Conservation (phyloP, 1,140 invertebrate species). For the Heliconius hewitsoni region DNA sequence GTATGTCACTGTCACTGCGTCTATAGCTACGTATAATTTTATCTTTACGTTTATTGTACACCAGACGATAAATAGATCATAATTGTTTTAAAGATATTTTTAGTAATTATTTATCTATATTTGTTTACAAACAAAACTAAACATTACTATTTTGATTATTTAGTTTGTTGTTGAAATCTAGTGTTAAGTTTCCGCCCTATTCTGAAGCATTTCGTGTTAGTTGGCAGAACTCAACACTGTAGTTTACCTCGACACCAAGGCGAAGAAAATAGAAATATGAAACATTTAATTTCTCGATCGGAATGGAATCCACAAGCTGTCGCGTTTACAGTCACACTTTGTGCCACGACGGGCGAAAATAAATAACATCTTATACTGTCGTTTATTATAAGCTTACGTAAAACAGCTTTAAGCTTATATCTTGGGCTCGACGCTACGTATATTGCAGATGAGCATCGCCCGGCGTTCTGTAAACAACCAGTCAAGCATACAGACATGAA, state of each 20-base stretch:
- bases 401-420: conserved; percentile 1
- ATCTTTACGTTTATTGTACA: neutral
- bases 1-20: conserved; percentile 1
- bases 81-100: too few relatives aligned
- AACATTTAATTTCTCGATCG: too few relatives aligned
- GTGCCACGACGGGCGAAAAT: neutral
- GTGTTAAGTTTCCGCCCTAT: neutral
- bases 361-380: neutral
- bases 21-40: too few relatives aligned
- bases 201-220: neutral
- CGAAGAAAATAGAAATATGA: neutral
- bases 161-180: neutral
- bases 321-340: too few relatives aligned
- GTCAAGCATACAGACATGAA: conserved; percentile 55
- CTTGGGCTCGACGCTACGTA: conserved; percentile 24
- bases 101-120: too few relatives aligned
- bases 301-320: too few relatives aligned
- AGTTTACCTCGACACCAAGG: neutral
- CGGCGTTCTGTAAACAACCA: conserved; percentile 55
- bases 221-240: neutral
- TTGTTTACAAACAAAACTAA: neutral
- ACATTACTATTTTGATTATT: too few relatives aligned
- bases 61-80: too few relatives aligned
- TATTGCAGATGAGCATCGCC: conserved; percentile 41
- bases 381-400: neutral